Conservation (phyloP, 2,888 invertebrate species). For the Chrysotoxum bicinctum region DNA sequence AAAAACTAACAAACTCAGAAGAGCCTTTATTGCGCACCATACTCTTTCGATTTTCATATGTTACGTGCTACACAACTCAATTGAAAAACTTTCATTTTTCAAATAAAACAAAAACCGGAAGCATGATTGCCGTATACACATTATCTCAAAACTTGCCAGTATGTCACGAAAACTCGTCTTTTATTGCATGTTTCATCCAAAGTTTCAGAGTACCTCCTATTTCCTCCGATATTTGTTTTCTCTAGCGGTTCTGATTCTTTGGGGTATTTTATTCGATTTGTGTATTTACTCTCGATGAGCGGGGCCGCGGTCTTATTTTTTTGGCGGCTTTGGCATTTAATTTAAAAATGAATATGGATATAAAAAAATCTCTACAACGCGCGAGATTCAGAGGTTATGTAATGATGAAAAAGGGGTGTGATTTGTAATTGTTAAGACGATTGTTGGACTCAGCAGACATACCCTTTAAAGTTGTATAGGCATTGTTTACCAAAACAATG, state of each 20-base stretch:
- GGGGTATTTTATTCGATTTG: background rate
- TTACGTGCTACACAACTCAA: background rate
- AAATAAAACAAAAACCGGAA: constrained; percentile 22
- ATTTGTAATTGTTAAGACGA: constrained; percentile 9
- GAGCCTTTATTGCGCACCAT: background rate
- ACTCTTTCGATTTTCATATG: background rate
- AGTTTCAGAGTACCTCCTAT: background rate
- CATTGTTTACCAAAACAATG: constrained; percentile 54
- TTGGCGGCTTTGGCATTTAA: constrained; percentile 19
- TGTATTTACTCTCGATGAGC: background rate
- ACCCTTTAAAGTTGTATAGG: constrained; percentile 1
- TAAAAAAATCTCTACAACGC: background rate
- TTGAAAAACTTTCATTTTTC: constrained; percentile 17
- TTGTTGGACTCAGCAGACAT: background rate
- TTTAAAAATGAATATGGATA: background rate
- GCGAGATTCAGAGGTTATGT: constrained; percentile 7
- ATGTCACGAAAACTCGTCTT: constrained; percentile 13
- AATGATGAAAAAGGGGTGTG: constrained; percentile 38
- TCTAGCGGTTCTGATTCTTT: background rate
- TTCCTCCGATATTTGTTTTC: background rate
- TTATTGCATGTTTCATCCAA: constrained; percentile 2
- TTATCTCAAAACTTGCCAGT: constrained; percentile 7
- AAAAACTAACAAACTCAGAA: background rate
- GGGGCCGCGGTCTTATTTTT: background rate
- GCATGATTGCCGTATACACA: background rate